Conservation (phyloP, 2,113 vertebrate genomes). For the Zosterops lateralis region DNA sequence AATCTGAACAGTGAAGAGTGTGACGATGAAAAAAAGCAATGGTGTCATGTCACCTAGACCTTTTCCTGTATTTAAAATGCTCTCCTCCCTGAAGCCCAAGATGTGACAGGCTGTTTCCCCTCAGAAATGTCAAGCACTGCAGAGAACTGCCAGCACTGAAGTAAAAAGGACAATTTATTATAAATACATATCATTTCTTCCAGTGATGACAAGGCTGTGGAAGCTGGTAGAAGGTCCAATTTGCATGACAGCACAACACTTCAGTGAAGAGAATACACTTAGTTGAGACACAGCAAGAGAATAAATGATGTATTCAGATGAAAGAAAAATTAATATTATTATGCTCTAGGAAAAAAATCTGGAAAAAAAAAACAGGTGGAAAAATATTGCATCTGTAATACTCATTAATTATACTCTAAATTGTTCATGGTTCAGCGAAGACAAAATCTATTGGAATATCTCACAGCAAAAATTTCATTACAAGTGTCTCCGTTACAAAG, state of each 20-base stretch:
- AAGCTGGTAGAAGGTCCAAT: constrained; percentile 30
- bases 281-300: constrained; percentile 9
- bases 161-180: constrained; percentile 53
- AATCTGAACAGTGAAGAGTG: background rate
- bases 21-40: background rate
- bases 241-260: background rate
- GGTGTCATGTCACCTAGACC: background rate
- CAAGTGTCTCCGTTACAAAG: background rate
- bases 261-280: constrained; percentile 36
- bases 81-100: background rate
- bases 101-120: background rate
- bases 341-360: background rate
- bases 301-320: background rate
- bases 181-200: constrained; percentile 35
- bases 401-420: background rate
- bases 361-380: background rate
- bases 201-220: constrained; percentile 36
- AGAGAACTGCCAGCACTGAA: constrained; percentile 42
- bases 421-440: background rate
- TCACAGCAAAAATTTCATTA: background rate
- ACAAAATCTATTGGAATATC: background rate
- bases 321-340: constrained; percentile 19
- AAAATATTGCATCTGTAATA: background rate
- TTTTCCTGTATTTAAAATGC: background rate
- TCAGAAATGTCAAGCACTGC: constrained; percentile 30